These are phyloP conservation scores for Harlomillsia oculata DNA, from an alignment of 1,140 invertebrate species.

Conservation along the genomic window DNA sequence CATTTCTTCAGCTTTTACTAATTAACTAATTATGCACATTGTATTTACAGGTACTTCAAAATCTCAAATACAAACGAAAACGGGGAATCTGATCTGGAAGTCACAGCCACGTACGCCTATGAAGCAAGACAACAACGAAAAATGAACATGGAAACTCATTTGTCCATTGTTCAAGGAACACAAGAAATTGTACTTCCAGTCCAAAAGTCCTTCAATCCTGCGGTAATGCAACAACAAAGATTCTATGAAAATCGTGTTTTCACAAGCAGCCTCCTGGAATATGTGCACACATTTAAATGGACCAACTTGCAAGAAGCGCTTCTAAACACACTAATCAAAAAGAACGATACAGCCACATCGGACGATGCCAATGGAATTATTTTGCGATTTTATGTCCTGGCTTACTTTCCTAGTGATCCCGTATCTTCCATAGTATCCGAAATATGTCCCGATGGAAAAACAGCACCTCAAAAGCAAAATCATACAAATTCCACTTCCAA, in stretches of 20 bases:
- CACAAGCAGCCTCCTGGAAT: conserved; percentile 7
- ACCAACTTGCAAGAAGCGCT: conserved; percentile 5
- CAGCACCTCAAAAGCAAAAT: neutral
- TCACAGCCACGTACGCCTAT: conserved; percentile 22
- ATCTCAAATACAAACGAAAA: neutral
- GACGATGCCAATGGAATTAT: conserved; percentile 5
- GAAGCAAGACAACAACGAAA: conserved; percentile 14
- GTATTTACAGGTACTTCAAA: conserved; percentile 4
- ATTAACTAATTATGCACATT: neutral
- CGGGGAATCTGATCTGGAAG: neutral
- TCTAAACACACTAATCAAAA: neutral
- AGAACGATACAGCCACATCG: no score
- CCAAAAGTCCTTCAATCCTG: conserved; percentile 11
- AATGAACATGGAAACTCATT: conserved; percentile 9
- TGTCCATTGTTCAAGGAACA: conserved; percentile 10
- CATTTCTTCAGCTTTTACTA: neutral
- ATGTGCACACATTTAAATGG: conserved; percentile 21
- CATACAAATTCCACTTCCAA: neutral
- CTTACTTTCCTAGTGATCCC: conserved; percentile 25
- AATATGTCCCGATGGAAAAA: neutral
- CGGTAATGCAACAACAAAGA: conserved; percentile 10
- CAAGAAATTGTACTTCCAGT: conserved; percentile 14
- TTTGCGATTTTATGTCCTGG: conserved; percentile 13
- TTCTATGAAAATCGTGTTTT: neutral
- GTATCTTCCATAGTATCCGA: neutral